Conservation (phyloP, 1,140 invertebrate genomes). For the Scaptodrosophila lebanonensis region DNA sequence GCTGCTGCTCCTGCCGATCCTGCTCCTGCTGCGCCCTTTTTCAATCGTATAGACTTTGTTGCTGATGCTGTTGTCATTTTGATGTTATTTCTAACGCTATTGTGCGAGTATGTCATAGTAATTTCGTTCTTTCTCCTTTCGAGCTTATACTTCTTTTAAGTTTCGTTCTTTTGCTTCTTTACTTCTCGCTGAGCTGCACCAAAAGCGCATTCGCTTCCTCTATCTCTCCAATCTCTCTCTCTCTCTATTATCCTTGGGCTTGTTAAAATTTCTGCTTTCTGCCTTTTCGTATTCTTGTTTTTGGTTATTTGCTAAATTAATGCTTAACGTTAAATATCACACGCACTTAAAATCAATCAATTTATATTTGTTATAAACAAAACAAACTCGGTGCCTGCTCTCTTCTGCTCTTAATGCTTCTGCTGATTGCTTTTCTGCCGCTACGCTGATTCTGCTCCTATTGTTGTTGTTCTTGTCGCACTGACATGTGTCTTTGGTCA, state of each 20-base stretch:
- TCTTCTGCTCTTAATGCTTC: conserved; percentile 7
- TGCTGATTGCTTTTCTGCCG: too few species aligned
- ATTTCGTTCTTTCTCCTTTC: conserved; percentile 49
- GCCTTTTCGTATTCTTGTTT: conserved; percentile 58
- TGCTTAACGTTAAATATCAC: conserved; percentile 77
- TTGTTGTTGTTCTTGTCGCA: conserved; percentile 19
- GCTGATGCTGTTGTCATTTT: conserved; percentile 76
- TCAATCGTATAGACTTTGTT: conserved; percentile 70
- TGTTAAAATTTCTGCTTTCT: conserved; percentile 66
- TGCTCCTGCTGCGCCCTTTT: conserved; percentile 57
- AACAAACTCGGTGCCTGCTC: conserved; percentile 54
- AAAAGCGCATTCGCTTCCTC: conserved; percentile 13
- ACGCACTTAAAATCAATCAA: conserved; percentile 77
- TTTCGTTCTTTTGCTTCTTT: conserved; percentile 1
- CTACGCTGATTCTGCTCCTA: too few species aligned
- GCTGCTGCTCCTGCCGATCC: conserved; percentile 35
- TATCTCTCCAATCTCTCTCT: conserved; percentile 9
- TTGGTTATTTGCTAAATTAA: conserved; percentile 74
- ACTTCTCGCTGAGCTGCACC: conserved; percentile 18
- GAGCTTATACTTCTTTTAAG: conserved; percentile 5
- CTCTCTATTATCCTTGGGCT: neutral
- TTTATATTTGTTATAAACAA: conserved; percentile 58
- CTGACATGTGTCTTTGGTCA: conserved; percentile 32
- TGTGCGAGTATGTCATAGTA: conserved; percentile 77
- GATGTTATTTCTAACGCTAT: conserved; percentile 76